Percentiles rank a stretch among this genome's conserved stretches.
Evolutionary conservation across 1,140 invertebrate species (phyloP).

Genomic region (Diabrotica virgifera): DNA sequence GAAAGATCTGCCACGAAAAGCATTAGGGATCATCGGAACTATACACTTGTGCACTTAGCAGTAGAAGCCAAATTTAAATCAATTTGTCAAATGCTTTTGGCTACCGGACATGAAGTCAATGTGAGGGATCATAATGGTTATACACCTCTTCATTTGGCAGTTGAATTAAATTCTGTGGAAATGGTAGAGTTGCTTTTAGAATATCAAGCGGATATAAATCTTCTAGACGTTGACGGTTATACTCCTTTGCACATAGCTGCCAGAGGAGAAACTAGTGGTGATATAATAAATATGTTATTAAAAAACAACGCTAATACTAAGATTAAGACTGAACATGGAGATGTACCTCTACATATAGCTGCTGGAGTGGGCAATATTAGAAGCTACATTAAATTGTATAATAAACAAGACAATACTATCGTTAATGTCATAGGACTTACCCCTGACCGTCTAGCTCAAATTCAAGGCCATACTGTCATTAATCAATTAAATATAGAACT

Average conservation of each 20-base stretch:
- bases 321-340: constrained; percentile 28
- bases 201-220: constrained; percentile 28
- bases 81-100: constrained; percentile 21
- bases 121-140: constrained; percentile 20
- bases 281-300: constrained; percentile 24
- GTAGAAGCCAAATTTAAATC: constrained; percentile 16
- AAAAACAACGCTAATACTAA: constrained; percentile 17
- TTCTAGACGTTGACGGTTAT: constrained; percentile 28
- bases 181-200: constrained; percentile 25
- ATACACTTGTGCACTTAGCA: constrained; percentile 28
- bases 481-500: constrained; percentile 17
- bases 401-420: constrained; percentile 13
- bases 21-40: constrained; percentile 8
- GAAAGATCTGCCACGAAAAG: constrained; percentile 6
- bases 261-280: constrained; percentile 11
- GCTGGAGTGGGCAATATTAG: constrained; percentile 26
- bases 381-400: constrained; percentile 23
- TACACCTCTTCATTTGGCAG: constrained; percentile 30
- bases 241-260: constrained; percentile 34
- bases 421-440: constrained; percentile 26
- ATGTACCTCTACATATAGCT: constrained; percentile 31
- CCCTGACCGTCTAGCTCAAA: constrained; percentile 25
- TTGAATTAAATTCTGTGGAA: constrained; percentile 18
- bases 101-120: constrained; percentile 21
- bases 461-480: constrained; percentile 17